Evolutionary conservation across 1,140 invertebrate genomes (phyloP), one percentile per base, ranked within the genome.

Genomic region (Drosophila miranda): DNA sequence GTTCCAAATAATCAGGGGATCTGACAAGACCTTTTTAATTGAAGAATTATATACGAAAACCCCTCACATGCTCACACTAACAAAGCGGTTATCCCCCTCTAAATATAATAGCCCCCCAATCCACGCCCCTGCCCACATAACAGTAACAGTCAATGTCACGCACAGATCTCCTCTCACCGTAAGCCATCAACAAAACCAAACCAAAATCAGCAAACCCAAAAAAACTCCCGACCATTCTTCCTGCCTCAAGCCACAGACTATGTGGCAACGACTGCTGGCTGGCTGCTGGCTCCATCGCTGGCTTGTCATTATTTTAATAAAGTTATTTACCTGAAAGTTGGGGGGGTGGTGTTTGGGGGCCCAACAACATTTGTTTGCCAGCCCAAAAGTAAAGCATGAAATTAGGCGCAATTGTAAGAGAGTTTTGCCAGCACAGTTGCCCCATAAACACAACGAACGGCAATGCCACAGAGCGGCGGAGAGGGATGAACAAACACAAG

Each of bases 281-380:
- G 59, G 38, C 52, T 53, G 19, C 30, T 51, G 44, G 46, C 45
- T 38, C 38, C 67, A 46, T 48, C 51, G 60, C 49, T 51, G 61
- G 82, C 78, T 78, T 82, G 83, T 88, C 82, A 87, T 88, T 88
- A 86, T 86, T 88, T 87, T 87, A 87, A 87, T 87, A 87, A 87
- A 87, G 82, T 87, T 87, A 87, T 87, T 87, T 87, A 88, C 82
- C 82, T 87, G 82, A 87, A 87, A 82, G 82, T 82, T 88, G 62
- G 34, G 34, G 82, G 78, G 73, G 0, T 4, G 6, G 30, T 3
- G 30, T 9, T 1, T 7, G 8, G 30, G 30, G 28, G 30, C 75
- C 75, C 75, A 87, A 72, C 82, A 87, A 88, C 83, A 87, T 88
- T 82, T 87, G 78, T 82, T 86, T 82, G 82, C 78, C 70, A 78